Percentiles rank a stretch among this genome's conserved stretches.
phyloP scores from a whole-genome alignment of 1,140 invertebrate species.

The Drosophila asahinai region DNA sequence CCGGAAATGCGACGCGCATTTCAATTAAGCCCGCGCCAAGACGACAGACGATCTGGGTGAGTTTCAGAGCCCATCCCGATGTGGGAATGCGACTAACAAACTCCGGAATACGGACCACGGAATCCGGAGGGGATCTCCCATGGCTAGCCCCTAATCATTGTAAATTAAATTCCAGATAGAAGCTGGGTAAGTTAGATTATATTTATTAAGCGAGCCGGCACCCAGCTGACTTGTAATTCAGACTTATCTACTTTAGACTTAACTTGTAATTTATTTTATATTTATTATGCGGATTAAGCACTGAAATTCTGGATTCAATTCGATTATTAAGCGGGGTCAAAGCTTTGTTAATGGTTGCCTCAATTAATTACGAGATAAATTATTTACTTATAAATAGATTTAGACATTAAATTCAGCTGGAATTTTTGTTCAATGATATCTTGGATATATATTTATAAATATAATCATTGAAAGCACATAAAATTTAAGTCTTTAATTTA shows the following conservation, averaged over 20 bases:
- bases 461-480: not conserved
- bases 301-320: not conserved
- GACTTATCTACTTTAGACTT: not conserved
- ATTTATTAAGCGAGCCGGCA: not conserved
- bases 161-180: conserved; percentile 3
- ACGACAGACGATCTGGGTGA: conserved; percentile 36
- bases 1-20: conserved; percentile 81
- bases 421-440: not conserved
- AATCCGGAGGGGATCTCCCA: not conserved
- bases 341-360: not conserved
- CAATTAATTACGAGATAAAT: not conserved
- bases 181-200: conserved; percentile 3
- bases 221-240: not conserved
- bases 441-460: not conserved
- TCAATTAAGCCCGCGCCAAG: conserved; percentile 65
- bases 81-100: conserved; percentile 7
- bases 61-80: conserved; percentile 2
- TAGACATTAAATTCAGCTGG: not conserved
- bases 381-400: no score
- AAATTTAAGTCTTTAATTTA: no score
- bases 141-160: conserved; percentile 8
- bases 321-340: not conserved
- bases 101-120: conserved; percentile 5
- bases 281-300: not conserved
- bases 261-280: not conserved